Base-by-base conservation (phyloP, 2,797 vertebrate genomes). In the Gambusia yucatana region DNA sequence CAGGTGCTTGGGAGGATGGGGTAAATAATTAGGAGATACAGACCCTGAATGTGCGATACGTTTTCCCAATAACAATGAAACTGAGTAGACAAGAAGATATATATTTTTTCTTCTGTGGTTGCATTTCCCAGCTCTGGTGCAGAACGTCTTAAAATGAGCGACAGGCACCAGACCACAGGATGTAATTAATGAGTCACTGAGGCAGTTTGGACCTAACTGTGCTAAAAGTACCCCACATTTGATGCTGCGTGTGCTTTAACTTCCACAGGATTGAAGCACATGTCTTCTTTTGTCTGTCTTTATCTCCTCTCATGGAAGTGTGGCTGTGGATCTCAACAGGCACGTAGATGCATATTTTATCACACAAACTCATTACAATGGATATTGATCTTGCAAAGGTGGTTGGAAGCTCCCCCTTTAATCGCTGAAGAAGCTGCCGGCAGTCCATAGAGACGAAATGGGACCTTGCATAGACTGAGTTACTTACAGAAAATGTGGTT, bases 181-280 rank as follows among this genome's bases (percentile, higher is more conserved):
- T 87, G 80, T 85, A 89, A 88, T 91, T 90, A 86, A 44, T 22
- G 63, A 75, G 39, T 71, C 67, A 86, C 76, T 80, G 65, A 72
- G 59, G 79, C 70, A 75, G n/a, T 22, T 76, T 77, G 33, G 50
- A 44, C 84, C 44, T 81, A 75, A 85, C 77, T 82, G 28, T 77
- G 76, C 82, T 46, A 55, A 70, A 82, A 82, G 84, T 80, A 86
- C 61, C 41, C 22, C 72, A 28, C 61, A 77, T 82, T 75, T 79
- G 30, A 79, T 75, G 47, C 69, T 78, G 61, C 67, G 25, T 73
- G 36, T 55, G 72, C 63, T 78, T 77, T 82, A 47, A 77, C 33
- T 33, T 73, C 43, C 61, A 70, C 75, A 72, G 36, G 69, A 73
- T 25, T 73, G n/a, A 70, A 61, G 76, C 75, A 72, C 20, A 72